A percentile compares a stretch with the other conserved stretches of the same genome.
phyloP scores from a whole-genome alignment of 1,140 invertebrate genomes.

The Penaeus chinensis region DNA sequence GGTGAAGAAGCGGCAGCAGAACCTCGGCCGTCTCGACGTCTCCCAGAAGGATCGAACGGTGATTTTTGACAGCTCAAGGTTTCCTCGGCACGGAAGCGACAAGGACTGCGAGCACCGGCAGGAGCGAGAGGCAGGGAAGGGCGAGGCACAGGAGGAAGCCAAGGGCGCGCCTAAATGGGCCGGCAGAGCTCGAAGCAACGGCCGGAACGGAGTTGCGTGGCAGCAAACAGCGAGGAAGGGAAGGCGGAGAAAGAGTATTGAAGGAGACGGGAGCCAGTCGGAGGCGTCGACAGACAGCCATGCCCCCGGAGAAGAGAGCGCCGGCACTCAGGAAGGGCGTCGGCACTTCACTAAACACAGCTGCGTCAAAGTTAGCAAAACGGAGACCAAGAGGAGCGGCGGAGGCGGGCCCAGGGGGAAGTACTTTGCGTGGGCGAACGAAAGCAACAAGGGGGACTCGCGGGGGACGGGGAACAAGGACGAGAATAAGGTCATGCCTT shows the following conservation, averaged over 20 bases:
- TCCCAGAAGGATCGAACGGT: conserved; percentile 43
- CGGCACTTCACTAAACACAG: too few relatives aligned
- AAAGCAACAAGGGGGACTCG: background rate
- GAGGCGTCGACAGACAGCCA: too few relatives aligned
- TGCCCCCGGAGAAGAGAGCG: too few relatives aligned
- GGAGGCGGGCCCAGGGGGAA: background rate
- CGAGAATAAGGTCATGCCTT: conserved; percentile 19
- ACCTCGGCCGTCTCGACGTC: conserved; percentile 34
- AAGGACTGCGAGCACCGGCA: background rate
- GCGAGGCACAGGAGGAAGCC: background rate
- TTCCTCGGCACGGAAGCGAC: conserved; percentile 6
- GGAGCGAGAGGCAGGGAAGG: background rate
- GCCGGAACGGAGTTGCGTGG: too few relatives aligned
- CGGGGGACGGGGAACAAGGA: background rate
- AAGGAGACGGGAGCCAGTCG: too few relatives aligned
- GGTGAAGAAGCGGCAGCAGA: conserved; percentile 51
- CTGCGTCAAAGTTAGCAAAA: too few relatives aligned
- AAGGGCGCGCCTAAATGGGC: background rate
- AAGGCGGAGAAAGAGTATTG: too few relatives aligned
- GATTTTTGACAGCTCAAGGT: conserved; percentile 48
- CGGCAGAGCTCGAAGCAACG: background rate
- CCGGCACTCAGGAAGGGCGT: too few relatives aligned
- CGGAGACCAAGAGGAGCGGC: too few relatives aligned
- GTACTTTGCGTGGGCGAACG: background rate
- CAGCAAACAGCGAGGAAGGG: too few relatives aligned